phyloP scores from a whole-genome alignment of 1,140 invertebrate species.

The Trissolcus basalis region DNA sequence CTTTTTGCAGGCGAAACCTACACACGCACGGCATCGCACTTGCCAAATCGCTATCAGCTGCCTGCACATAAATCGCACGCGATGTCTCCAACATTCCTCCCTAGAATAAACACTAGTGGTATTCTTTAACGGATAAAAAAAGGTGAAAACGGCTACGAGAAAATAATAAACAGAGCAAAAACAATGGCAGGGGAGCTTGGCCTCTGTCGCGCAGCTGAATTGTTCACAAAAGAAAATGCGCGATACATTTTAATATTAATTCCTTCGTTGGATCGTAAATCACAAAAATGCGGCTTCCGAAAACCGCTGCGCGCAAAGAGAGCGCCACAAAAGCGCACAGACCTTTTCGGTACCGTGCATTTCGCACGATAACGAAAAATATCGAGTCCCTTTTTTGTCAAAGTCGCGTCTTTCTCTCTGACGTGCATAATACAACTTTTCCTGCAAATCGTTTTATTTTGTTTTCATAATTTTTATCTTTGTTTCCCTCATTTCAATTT shows the following conservation, averaged over 20 bases:
- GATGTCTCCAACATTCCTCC: constrained; percentile 51
- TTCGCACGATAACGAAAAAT: constrained; percentile 1
- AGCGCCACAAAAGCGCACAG: neutral
- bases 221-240: constrained; percentile 38
- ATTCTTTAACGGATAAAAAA: constrained; percentile 31
- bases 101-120: constrained; percentile 49
- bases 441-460: too few relatives aligned
- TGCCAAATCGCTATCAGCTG: constrained; percentile 62
- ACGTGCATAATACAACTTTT: too few relatives aligned
- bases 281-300: constrained; percentile 16
- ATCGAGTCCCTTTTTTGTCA: neutral
- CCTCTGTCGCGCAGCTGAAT: constrained; percentile 2
- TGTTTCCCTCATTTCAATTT: too few relatives aligned
- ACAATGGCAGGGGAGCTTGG: constrained; percentile 1
- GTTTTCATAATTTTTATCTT: too few relatives aligned
- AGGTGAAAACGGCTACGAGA: constrained; percentile 15
- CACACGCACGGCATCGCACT: constrained; percentile 46
- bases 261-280: constrained; percentile 22
- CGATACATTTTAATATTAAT: constrained; percentile 45
- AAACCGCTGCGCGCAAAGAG: neutral
- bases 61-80: constrained; percentile 52
- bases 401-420: too few relatives aligned
- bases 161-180: constrained; percentile 31
- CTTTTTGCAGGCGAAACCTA: constrained; percentile 37
- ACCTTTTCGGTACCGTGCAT: neutral